Conservation (phyloP, 2,113 vertebrate genomes). For the Hemicordylus capensis region DNA sequence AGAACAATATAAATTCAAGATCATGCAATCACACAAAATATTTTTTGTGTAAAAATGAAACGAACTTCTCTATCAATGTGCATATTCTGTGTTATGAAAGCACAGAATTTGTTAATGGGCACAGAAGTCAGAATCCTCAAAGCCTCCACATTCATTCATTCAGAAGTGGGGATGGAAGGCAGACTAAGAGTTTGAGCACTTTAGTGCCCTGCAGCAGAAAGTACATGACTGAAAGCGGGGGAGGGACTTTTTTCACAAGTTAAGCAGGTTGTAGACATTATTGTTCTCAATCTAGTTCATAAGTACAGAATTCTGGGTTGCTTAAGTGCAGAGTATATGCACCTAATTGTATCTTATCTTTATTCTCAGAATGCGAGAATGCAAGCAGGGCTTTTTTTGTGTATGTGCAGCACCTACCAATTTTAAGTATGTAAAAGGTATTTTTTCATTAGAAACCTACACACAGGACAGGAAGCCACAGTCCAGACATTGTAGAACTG, state of each 20-base stretch:
- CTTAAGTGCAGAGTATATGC: not conserved
- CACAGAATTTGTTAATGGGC: not conserved
- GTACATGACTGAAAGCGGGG: not conserved
- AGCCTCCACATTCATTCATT: not conserved
- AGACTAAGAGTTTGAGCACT: not conserved
- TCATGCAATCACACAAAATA: not conserved
- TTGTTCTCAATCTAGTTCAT: not conserved
- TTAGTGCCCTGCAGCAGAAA: not conserved
- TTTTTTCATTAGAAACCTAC: too few species aligned
- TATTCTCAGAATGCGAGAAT: not conserved
- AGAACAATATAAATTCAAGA: not conserved
- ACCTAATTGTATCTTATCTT: not conserved
- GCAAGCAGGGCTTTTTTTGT: not conserved
- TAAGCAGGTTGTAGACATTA: not conserved
- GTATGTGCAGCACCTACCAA: too few species aligned
- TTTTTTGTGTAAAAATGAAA: too few species aligned
- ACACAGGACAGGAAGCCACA: too few species aligned
- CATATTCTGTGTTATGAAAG: not conserved
- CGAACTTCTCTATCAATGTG: too few species aligned
- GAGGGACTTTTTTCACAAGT: not conserved
- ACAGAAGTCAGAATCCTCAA: not conserved
- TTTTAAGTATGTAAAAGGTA: too few species aligned
- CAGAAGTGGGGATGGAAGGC: not conserved
- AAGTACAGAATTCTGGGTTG: not conserved
- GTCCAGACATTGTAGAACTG: too few species aligned